phyloP scores from a whole-genome alignment of 2,888 invertebrate species.

The Dryobota labecula region DNA sequence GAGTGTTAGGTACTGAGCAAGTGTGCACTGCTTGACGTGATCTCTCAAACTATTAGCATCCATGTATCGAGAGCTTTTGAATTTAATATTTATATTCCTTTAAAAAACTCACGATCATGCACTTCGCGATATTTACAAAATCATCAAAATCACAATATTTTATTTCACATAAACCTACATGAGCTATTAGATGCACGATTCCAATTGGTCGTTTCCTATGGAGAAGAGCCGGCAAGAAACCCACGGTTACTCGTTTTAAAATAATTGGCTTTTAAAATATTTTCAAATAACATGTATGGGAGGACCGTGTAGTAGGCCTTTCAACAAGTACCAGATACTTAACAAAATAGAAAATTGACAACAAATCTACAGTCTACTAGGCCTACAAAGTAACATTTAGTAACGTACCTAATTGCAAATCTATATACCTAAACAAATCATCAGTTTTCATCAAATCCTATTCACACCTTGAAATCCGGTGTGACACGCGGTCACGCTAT shows the following conservation, averaged over 20 bases:
- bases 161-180: too few species aligned
- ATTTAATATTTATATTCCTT: not conserved
- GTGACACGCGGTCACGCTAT: conserved; percentile 73
- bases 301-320: too few species aligned
- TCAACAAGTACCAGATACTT: too few species aligned
- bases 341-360: too few species aligned
- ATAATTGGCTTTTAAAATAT: too few species aligned
- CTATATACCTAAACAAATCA: not conserved
- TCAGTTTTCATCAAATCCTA: conserved; percentile 6
- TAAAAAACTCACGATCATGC: not conserved
- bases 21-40: not conserved
- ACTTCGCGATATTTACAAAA: not conserved
- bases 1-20: not conserved
- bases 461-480: conserved; percentile 70
- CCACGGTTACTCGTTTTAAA: too few species aligned
- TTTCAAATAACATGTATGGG: too few species aligned
- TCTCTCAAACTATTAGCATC: not conserved
- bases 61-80: not conserved
- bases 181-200: too few species aligned
- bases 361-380: too few species aligned
- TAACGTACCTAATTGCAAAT: not conserved
- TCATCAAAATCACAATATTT: too few species aligned
- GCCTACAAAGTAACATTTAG: not conserved
- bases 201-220: too few species aligned
- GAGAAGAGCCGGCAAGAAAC: too few species aligned